phyloP scores from a whole-genome alignment of 30 jellyfish, hydroid and myxozoan species.

The Euphysa ruthae region DNA sequence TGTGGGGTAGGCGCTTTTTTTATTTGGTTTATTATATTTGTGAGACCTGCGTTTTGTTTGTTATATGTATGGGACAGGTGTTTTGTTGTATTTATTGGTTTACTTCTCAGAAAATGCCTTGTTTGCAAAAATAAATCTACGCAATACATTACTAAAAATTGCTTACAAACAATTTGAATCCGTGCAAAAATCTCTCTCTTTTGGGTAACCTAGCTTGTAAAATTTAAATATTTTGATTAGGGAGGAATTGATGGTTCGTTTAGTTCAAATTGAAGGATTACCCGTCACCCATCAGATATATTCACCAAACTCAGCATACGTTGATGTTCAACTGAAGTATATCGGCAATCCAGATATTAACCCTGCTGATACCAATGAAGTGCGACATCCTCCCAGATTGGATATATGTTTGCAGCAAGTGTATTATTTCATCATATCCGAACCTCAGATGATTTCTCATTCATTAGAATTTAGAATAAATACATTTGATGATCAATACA shows the following conservation, averaged over 20 bases:
- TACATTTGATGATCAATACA: conserved; percentile 75
- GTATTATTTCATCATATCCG: conserved; percentile 66
- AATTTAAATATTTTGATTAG: conserved; percentile 9
- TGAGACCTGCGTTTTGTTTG: too few relatives aligned
- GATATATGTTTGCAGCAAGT: conserved; percentile 91
- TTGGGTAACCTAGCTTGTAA: not conserved
- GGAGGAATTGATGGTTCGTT: conserved; percentile 95
- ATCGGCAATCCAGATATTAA: conserved; percentile 21
- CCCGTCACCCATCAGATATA: conserved; percentile 50
- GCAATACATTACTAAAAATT: too few relatives aligned
- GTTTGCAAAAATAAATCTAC: too few relatives aligned
- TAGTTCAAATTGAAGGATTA: conserved; percentile 87
- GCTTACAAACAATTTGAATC: too few relatives aligned
- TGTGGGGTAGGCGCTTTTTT: too few relatives aligned
- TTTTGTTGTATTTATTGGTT: too few relatives aligned
- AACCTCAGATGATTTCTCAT: conserved; percentile 74
- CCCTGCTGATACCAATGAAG: conserved; percentile 18
- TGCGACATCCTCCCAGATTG: conserved; percentile 72
- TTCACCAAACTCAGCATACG: conserved; percentile 84
- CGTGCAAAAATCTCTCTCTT: not conserved
- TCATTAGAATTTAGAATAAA: conserved; percentile 67
- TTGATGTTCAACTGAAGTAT: conserved; percentile 71
- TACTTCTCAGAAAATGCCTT: too few relatives aligned
- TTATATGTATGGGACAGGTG: too few relatives aligned
- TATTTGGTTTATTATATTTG: too few relatives aligned